A percentile compares a stretch with the other conserved stretches of the same genome.
Evolutionary conservation across 2,888 invertebrate species (phyloP).

Genomic region (Apamea monoglypha): DNA sequence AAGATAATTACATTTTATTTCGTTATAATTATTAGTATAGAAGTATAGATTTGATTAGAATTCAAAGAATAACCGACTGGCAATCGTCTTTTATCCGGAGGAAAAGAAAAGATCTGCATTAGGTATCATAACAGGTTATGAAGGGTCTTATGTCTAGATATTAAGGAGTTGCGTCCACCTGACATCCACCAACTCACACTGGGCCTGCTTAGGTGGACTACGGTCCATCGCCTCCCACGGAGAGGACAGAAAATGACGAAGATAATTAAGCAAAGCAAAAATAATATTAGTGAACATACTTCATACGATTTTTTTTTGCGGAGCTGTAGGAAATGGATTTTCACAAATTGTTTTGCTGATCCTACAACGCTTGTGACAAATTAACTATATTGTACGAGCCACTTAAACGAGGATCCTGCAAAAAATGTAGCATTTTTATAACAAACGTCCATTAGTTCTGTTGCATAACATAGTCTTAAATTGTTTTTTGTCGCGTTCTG

Average conservation of each 20-base stretch:
- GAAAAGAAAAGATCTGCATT: background rate
- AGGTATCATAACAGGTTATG: too few relatives aligned
- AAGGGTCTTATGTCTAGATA: too few relatives aligned
- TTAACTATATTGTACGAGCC: background rate
- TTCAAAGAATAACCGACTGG: background rate
- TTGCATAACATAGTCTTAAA: background rate
- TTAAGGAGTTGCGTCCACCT: too few relatives aligned
- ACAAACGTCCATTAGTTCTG: slow-evolving; percentile 9
- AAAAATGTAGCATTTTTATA: background rate
- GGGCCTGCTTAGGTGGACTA: background rate
- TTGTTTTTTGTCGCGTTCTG: background rate
- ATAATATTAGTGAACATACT: background rate
- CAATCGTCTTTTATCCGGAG: background rate
- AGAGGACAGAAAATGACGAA: background rate
- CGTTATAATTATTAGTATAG: background rate
- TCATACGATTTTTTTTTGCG: background rate
- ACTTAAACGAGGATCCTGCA: background rate
- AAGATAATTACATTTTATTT: background rate
- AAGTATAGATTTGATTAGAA: background rate
- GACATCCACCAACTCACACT: background rate
- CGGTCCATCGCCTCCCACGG: background rate
- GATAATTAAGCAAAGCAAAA: background rate
- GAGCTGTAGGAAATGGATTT: background rate
- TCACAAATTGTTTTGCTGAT: background rate
- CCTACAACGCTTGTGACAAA: slow-evolving; percentile 15